Evolutionary conservation across 2,888 invertebrate species (phyloP), one percentile per base, ranked within the genome.

Genomic region (Heliconius ismenius): DNA sequence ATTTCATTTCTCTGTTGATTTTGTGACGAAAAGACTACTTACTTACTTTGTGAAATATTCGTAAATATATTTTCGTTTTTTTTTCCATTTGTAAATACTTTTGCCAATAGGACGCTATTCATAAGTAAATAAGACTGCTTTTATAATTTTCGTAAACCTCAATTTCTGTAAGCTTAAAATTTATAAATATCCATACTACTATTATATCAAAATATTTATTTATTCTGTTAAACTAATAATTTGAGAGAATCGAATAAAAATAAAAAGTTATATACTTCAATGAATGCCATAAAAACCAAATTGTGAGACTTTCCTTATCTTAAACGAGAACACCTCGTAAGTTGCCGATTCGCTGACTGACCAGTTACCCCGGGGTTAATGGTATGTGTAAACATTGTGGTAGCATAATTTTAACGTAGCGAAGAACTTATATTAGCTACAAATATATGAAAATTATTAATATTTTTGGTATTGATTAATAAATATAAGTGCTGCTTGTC

Each of bases 311-410:
- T 58, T 85, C 58, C 87, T 87, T 91, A 91, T 91, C 91, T 89
- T 81, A 82, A 84, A 82, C 84, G 86, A 87, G 86, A 90, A 88
- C 88, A 90, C 87, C 89, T 88, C 89, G 87, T 88, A 89, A 89
- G 86, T 89, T 91, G 85, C 85, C 86, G 87, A 88, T 87, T 88
- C 86, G 87, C 84, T 84, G 86, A 88, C 84, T 89, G 89, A 88
- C 88, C 87, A 90, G 86, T 89, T 89, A 36, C 86, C 87, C 86
- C 86, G 86, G 88, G 90, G 84, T 86, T 90, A 90, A 90, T 90
- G 81, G 80, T 65, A 81, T 81, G 81, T 80, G 78, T 79, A 79
- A 80, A 82, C 75, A 77, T 79, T 78, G n/a, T 65, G 36, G 39
- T 39, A 39, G 13, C n/a, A 39, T 39, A 13, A 39, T 65, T 36